A percentile compares a stretch with the other conserved stretches of the same genome.
Conservation (phyloP, 2,113 vertebrate genomes). For the Crypturellus undulatus region DNA sequence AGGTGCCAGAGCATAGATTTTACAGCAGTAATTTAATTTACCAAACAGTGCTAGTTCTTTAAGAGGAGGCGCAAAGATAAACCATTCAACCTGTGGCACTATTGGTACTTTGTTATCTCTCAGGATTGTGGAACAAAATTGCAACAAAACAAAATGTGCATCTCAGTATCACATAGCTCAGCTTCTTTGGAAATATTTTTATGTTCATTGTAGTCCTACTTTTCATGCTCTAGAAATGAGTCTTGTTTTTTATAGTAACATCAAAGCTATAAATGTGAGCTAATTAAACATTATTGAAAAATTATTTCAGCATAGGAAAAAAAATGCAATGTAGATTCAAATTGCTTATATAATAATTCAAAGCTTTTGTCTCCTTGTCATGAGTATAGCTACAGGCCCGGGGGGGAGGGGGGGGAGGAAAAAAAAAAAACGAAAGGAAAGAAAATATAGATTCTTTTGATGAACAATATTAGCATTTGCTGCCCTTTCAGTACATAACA, state of each 20-base stretch:
- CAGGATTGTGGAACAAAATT: not conserved
- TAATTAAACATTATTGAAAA: not conserved
- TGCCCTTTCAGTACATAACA: not conserved
- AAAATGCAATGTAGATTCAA: not conserved
- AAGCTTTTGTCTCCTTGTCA: not conserved
- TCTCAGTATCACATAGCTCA: rapidly evolving
- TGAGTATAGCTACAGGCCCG: not conserved
- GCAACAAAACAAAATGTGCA: not conserved
- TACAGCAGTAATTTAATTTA: not conserved
- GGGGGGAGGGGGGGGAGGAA: too few species aligned
- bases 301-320: not conserved
- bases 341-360: not conserved
- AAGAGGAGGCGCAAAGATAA: not conserved
- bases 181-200: not conserved
- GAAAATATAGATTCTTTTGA: not conserved
- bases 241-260: not conserved
- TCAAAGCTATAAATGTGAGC: not conserved
- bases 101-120: not conserved
- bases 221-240: not conserved
- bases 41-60: not conserved
- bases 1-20: not conserved
- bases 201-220: not conserved
- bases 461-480: not conserved
- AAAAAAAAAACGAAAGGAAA: not conserved
- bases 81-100: not conserved